Evolutionary conservation across 2,888 invertebrate species (phyloP).

Genomic region (Hirtodrosophila histrioides): DNA sequence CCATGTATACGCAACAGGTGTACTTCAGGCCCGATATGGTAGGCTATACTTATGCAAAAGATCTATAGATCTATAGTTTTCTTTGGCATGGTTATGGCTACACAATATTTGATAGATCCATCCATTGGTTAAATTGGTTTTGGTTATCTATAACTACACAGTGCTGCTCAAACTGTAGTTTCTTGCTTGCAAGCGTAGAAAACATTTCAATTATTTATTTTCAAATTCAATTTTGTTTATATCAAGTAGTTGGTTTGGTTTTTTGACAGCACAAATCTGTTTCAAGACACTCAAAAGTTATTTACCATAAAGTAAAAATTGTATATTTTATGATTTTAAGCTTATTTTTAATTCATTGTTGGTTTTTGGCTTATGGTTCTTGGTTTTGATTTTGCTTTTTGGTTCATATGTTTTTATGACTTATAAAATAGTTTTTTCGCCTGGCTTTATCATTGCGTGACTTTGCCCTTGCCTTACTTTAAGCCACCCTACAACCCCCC

Average conservation of each 20-base stretch:
- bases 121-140: constrained; percentile 33
- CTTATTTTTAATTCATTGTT: background rate
- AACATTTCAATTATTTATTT: constrained; percentile 12
- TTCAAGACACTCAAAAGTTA: background rate
- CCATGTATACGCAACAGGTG: constrained; percentile 78
- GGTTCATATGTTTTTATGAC: constrained; percentile 5
- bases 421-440: background rate
- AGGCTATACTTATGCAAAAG: constrained; percentile 61
- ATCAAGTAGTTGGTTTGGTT: background rate
- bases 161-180: background rate
- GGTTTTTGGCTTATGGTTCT: constrained; percentile 28
- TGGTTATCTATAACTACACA: constrained; percentile 24
- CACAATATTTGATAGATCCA: constrained; percentile 14
- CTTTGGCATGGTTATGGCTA: constrained; percentile 70
- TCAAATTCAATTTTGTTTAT: background rate
- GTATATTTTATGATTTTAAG: background rate
- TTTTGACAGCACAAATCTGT: background rate
- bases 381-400: constrained; percentile 29
- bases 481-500: constrained; percentile 15
- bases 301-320: constrained; percentile 1
- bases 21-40: constrained; percentile 82
- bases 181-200: background rate
- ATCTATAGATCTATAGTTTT: constrained; percentile 40
- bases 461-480: constrained; percentile 23
- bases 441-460: constrained; percentile 25